phyloP scores from a whole-genome alignment of 2,113 vertebrate genomes.

The Neoarius graeffei region DNA sequence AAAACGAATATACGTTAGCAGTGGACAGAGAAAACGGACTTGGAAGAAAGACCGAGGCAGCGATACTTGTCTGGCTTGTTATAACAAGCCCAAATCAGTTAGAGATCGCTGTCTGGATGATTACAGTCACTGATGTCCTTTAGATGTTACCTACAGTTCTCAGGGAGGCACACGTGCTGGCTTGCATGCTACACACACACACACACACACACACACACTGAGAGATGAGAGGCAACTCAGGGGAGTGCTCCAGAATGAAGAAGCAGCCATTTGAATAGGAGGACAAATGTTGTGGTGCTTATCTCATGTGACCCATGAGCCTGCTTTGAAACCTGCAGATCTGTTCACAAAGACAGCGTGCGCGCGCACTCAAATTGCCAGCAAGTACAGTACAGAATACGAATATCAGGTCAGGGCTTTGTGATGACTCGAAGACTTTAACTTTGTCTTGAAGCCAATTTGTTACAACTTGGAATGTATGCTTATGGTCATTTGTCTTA shows the following conservation, averaged over 20 bases:
- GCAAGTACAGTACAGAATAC: background rate
- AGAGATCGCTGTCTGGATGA: constrained; percentile 45
- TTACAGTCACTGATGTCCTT: constrained; percentile 49
- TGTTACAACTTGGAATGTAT: background rate
- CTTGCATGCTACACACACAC: constrained; percentile 26
- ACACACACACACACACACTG: background rate
- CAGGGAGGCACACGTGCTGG: constrained; percentile 1
- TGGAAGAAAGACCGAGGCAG: background rate
- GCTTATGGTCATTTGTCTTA: background rate
- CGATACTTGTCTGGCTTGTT: constrained; percentile 36
- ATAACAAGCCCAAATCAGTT: constrained; percentile 41
- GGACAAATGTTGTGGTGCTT: constrained; percentile 57
- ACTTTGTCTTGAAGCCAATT: background rate
- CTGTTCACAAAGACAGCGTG: constrained; percentile 26
- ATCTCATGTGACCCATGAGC: constrained; percentile 58
- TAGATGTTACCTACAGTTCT: constrained; percentile 2
- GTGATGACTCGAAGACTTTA: background rate
- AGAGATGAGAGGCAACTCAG: background rate
- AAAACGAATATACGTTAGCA: constrained; percentile 10
- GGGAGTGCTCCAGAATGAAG: background rate
- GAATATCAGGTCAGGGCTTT: background rate
- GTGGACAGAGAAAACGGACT: background rate
- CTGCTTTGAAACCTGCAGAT: constrained; percentile 27
- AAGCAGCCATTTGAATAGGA: constrained; percentile 46
- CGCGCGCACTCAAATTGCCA: constrained; percentile 29